Evolutionary conservation across 2,888 invertebrate species (phyloP).

Genomic region (Falcaria lacertinaria): DNA sequence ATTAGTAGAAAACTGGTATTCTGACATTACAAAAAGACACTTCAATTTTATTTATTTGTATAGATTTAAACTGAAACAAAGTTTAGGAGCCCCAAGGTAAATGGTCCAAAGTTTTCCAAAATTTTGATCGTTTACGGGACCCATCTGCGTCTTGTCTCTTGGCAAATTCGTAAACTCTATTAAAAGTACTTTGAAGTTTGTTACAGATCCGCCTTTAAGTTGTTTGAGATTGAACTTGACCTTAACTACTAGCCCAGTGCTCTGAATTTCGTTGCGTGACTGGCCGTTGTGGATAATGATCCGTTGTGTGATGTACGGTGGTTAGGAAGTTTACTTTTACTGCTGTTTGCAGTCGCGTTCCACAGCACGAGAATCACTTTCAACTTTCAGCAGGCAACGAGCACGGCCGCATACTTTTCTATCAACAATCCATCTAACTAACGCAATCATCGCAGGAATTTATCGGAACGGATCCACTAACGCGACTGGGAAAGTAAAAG

Average conservation of each 20-base stretch:
- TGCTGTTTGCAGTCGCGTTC: conserved; percentile 43
- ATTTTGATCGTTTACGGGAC: not conserved
- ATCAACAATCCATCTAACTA: conserved; percentile 16
- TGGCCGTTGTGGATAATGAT: conserved; percentile 32
- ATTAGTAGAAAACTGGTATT: too few relatives aligned
- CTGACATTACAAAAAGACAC: too few relatives aligned
- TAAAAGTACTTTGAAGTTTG: not conserved
- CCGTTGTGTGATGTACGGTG: conserved; percentile 38
- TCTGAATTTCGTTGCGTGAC: conserved; percentile 45
- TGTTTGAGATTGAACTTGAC: conserved; percentile 25
- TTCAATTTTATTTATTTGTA: too few relatives aligned
- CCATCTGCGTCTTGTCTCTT: too few relatives aligned
- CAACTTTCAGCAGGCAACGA: conserved; percentile 52
- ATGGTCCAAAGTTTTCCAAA: not conserved
- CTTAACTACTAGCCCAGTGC: conserved; percentile 50
- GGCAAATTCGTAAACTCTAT: not conserved
- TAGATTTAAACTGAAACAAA: too few relatives aligned
- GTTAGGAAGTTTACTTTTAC: conserved; percentile 76
- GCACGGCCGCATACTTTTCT: conserved; percentile 21
- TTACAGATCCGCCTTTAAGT: not conserved
- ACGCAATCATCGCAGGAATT: conserved; percentile 25
- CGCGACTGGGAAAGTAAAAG: conserved; percentile 26
- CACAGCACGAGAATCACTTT: conserved; percentile 61
- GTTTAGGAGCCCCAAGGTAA: too few relatives aligned
- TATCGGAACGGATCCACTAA: conserved; percentile 26